Base-by-base conservation (phyloP, 2,113 vertebrate genomes). In the Syngnathus floridae region DNA sequence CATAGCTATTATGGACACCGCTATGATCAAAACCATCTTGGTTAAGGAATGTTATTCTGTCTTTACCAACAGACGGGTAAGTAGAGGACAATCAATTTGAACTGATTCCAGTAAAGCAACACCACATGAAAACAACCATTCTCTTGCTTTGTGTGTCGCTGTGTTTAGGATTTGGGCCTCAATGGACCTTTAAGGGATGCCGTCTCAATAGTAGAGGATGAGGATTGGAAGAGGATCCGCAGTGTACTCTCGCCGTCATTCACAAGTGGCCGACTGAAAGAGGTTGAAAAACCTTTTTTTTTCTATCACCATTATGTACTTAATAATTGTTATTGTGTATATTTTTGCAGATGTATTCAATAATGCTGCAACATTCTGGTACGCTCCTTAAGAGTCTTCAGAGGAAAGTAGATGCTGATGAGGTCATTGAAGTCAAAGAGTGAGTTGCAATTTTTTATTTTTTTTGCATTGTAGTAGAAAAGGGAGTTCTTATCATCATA, bases 251-350 rank as follows among this genome's bases (percentile, higher is more conserved):
- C 92, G 0, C 93, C 92, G 36, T 86, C 90, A 4, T 94, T 95
- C 84, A 93, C 92, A 72, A 94, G 90, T 0, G 92, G 93, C 38
- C 91, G 92, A 51, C 89, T 95, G 4, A 95, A 93, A 78, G 92
- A 95, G 89, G 93, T 94, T 22, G 5, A 21, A 61, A 68, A 14
- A 35, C 14, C 48, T 22, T 2, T 17, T 26, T 14, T 22, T 40
- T 51, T n/a, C 7, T 4, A 1, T 0, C 0, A 35, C 6, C 8
- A 16, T 7, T 26, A 5, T 35, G 43, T 58, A 60, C 48, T 21
- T 48, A 51, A 59, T 62, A 17, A 0, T 31, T 31, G 51, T 55
- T 5, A 12, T 56, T 63, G 2, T 5, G 57, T 48, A 11, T 26
- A 14, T 64, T 78, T 66, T 76, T 73, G 67, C 83, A 95, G 93